These are phyloP conservation scores for Theropithecus gelada DNA, from an alignment of 2,113 vertebrate species.

Conservation along the genomic window DNA sequence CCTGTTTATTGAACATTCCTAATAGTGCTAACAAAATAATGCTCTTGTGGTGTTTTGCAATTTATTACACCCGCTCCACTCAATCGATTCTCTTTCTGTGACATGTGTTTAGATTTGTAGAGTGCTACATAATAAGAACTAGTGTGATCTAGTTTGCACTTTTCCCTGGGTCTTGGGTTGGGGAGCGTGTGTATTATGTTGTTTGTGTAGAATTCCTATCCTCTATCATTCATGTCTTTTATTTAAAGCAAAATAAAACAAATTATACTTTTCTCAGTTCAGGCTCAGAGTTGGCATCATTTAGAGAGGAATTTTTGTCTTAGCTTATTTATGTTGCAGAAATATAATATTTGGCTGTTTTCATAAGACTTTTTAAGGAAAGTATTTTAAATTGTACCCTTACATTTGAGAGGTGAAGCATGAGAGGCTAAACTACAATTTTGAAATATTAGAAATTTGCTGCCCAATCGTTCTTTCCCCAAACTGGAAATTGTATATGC, in stretches of 20 bases:
- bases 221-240: background rate
- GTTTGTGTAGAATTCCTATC: background rate
- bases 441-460: conserved; percentile 38
- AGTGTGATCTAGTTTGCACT: background rate
- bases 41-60: background rate
- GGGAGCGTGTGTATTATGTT: background rate
- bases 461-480: conserved; percentile 37
- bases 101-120: background rate
- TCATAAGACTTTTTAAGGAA: background rate
- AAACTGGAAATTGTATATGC: background rate
- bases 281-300: conserved; percentile 6
- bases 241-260: conserved; percentile 21
- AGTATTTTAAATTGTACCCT: background rate
- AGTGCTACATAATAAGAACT: background rate
- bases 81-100: background rate
- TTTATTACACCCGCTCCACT: background rate
- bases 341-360: background rate
- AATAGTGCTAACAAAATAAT: conserved; percentile 13
- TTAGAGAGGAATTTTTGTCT: conserved; percentile 38
- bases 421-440: conserved; percentile 18
- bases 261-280: conserved; percentile 39
- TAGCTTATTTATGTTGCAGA: background rate
- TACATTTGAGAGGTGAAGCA: background rate
- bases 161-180: background rate
- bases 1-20: background rate